Evolutionary conservation across 2,888 invertebrate species (phyloP), one percentile per base, ranked within the genome.

Genomic region (Heliconius sara): DNA sequence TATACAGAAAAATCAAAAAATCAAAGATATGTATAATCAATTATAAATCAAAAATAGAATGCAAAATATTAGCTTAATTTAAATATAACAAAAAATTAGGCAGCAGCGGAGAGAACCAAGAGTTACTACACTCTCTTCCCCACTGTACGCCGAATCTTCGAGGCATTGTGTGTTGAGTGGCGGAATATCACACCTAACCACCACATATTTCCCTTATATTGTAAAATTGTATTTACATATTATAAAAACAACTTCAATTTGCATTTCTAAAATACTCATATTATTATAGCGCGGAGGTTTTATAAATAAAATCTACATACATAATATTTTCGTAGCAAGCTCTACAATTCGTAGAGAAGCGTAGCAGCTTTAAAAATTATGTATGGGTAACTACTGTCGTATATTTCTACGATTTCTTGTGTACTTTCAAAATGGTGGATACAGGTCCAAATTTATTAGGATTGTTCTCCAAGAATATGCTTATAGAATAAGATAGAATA

Each of bases 251-350:
- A 70, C 22, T 70, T 16, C 1, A 43, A 70, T 43, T 70, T 70
- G 9, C 70, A 27, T 9, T 70, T 19, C 43, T 68, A 27, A 25
- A 70, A 47, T 16, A 43, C 70, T 43, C 27, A 7, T 10, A 22
- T 27, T 75, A 30, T 47, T 13, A 73, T 34, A 34, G 10, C 27
- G 13, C 43, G 47, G 47, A 27, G 34, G 25, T 19, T 25, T 43
- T 43, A 63, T 65, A 75, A 47, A 43, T 27, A 63, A 52, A 39
- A 19, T 75, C 10, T 16, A 65, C 63, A 39, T 63, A 65, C 39
- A 65, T 12, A 74, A 25, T 65, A 75, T 66, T 43, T 65, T 66
- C 75, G 75, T 75, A 75, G 75, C 75, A 66, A 43, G 27, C 27
- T 63, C 66, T 75, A 75, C 75, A 66, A 25, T 66, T 65, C 43